Conservation (phyloP, 37 sponge, comb jelly and placozoan genomes). For the Halichondria panicea region DNA sequence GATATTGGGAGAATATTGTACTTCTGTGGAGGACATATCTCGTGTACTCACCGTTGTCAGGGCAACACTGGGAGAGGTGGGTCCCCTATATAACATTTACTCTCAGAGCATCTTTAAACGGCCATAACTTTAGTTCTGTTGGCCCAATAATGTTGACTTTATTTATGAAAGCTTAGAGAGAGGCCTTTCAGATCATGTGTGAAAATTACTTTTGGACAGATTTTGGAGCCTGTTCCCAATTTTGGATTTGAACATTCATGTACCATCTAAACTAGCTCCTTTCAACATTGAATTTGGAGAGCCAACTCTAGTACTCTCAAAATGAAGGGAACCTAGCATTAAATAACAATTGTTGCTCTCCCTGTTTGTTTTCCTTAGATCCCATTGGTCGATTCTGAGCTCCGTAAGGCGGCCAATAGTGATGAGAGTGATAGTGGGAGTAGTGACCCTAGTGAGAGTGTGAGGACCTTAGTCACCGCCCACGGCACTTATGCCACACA, state of each 20-base stretch:
- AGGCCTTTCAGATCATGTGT: too few relatives aligned
- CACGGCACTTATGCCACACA: conserved; percentile 97
- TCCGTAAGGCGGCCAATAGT: conserved; percentile 83
- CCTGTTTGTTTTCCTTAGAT: conserved; percentile 41
- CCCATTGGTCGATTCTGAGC: conserved; percentile 96
- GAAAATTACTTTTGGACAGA: too few relatives aligned
- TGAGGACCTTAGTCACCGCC: conserved; percentile 88
- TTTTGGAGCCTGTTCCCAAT: too few relatives aligned
- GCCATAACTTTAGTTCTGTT: background rate
- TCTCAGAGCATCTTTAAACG: background rate
- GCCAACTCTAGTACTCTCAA: too few relatives aligned
- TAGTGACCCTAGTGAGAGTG: too few relatives aligned
- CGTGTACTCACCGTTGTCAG: conserved; percentile 78
- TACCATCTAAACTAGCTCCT: too few relatives aligned
- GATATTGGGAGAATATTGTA: conserved; percentile 98
- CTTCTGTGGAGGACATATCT: conserved; percentile 82
- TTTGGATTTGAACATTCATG: background rate
- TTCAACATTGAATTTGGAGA: too few relatives aligned
- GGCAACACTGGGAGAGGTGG: conserved; percentile 86
- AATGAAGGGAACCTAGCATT: too few relatives aligned
- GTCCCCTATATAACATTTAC: background rate
- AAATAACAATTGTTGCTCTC: too few relatives aligned
- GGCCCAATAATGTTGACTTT: background rate
- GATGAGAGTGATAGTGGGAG: conserved; percentile 71
- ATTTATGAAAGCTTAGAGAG: too few relatives aligned